Evolutionary conservation across 2,797 vertebrate species (phyloP).

Genomic region (Microctenopoma steveboyesi): DNA sequence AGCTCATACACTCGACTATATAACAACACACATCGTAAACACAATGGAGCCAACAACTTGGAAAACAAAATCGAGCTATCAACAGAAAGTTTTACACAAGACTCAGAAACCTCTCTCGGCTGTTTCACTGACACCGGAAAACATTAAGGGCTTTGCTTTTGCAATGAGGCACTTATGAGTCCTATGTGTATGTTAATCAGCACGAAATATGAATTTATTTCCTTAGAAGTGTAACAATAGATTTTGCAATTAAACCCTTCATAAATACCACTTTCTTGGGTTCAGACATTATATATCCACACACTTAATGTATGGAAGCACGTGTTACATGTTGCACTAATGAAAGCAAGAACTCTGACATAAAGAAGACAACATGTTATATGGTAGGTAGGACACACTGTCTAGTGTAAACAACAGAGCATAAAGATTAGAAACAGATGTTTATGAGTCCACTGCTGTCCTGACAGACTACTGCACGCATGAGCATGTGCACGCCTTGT

Average conservation of each 20-base stretch:
- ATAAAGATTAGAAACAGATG: constrained; percentile 80
- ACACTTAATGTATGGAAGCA: constrained; percentile 18
- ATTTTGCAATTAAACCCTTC: constrained; percentile 21
- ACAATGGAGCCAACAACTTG: constrained; percentile 24
- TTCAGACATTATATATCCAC: constrained; percentile 7
- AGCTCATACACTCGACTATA: constrained; percentile 95
- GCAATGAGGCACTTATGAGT: neutral
- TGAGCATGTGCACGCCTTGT: constrained; percentile 29
- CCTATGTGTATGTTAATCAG: neutral
- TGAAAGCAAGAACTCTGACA: constrained; percentile 32
- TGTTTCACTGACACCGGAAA: too few relatives aligned
- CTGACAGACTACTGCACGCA: constrained; percentile 57
- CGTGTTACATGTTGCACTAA: constrained; percentile 24
- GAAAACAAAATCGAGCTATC: constrained; percentile 8
- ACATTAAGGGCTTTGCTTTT: neutral
- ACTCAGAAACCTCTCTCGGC: too few relatives aligned
- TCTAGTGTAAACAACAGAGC: constrained; percentile 71
- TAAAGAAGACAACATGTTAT: constrained; percentile 22
- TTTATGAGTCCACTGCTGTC: constrained; percentile 65
- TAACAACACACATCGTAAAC: constrained; percentile 25
- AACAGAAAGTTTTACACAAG: neutral
- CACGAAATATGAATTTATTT: neutral
- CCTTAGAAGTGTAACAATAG: neutral
- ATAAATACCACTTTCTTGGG: constrained; percentile 8
- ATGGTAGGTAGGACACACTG: constrained; percentile 54